Evolutionary conservation across 1,140 invertebrate species (phyloP), one percentile per base, ranked within the genome.

Genomic region (Cryptotermes secundus): DNA sequence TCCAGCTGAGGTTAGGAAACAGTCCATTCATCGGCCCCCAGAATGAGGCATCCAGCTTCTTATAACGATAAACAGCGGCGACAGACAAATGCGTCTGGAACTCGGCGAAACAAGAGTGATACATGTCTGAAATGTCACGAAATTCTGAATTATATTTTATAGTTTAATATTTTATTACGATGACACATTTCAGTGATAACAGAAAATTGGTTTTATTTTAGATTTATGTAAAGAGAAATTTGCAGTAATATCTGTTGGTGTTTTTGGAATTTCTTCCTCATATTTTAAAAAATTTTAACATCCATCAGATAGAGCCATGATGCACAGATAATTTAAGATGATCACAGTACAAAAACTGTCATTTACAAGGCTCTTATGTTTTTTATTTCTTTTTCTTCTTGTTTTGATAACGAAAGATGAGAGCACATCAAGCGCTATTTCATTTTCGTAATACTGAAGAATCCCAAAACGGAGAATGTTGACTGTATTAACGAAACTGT

Each of bases 61-160:
- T 65, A 65, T 65, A 65, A 65, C 59, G 59, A 65, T 26, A 65
- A 65, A 65, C 59, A 65, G 19, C 59, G 59, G n/a, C 59, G n/a
- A 65, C 24, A 65, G 59, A 65, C 24, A 65, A 65, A 65, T 65
- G 59, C 59, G 2, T 3, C 24, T 65, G 24, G 22, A n/a, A 65
- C 59, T 4, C 59, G 12, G n/a, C 24, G 26, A 31, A n/a, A 65
- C n/a, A 49, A 65, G 59, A 65, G 26, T 65, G 59, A n/a, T 31
- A 65, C 12, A 65, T 65, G 59, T 65, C 59, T n/a, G n/a, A n/a
- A 31, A n/a, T 9, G 2, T 14, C 12, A 42, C 12, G 38, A 49
- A 49, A 49, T 49, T 49, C 45, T 14, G 12, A 65, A 14, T n/a
- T 14, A 3, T n/a, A 14, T 65, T 65, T 3, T 6, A 65, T n/a